Evolutionary conservation across 2,888 invertebrate species (phyloP), one percentile per base, ranked within the genome.

Genomic region (Diloba caeruleocephala): DNA sequence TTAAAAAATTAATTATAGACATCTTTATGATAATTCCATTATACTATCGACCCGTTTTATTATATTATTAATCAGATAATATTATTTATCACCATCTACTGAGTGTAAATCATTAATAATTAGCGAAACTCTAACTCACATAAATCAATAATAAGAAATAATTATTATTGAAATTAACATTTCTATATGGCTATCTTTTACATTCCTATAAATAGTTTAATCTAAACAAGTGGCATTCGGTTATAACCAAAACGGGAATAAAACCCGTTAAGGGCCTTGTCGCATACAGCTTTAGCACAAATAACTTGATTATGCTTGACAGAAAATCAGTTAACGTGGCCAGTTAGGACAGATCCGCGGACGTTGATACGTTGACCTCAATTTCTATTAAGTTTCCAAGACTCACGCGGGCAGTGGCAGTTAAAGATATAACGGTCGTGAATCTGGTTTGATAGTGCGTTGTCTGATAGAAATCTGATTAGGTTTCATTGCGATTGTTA

Each of bases 231-330:
- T 67, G 55, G 70, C 63, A 73, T 76, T 79, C 48, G 62, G 66
- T 66, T 75, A 69, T 63, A 57, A 69, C 73, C 73, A 54, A 76
- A 78, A 60, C 72, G 57, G 65, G 70, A 73, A 58, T 23, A 13
- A 25, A 67, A 69, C 71, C 70, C 60, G 70, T 69, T 72, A 67
- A 63, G 71, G 76, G 68, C 37, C 68, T 71, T 71, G 71, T 74
- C 60, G 69, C 67, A 74, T 75, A 53, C 61, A 55, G 55, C 61
- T 57, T 50, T 32, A 52, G 43, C 72, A 72, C 71, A 78, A 78
- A 79, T 78, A 78, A 75, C 78, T 77, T 79, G 77, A 77, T 79
- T 77, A 77, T 56, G 44, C 38, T 57, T 79, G 80, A 76, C 80
- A 71, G 69, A 57, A 71, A 65, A 79, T 79, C 76, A 73, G 79